A percentile compares a stretch with the other conserved stretches of the same genome.
Evolutionary conservation across 2,113 vertebrate genomes (phyloP).

Genomic region (Centropristis striata): DNA sequence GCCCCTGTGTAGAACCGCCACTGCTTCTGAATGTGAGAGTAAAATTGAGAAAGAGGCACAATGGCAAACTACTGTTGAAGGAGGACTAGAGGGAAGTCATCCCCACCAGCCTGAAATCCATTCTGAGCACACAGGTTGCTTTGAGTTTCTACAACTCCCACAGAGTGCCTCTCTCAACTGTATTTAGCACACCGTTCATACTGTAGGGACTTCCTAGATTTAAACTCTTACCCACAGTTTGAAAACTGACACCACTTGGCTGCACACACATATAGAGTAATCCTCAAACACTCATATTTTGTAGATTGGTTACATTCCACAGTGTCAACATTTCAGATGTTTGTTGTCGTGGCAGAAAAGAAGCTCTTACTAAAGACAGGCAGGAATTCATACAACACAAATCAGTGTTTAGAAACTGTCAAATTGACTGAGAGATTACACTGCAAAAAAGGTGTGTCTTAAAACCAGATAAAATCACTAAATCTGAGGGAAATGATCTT

Average conservation of each 20-base stretch:
- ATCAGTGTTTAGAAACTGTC: background rate
- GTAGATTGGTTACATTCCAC: background rate
- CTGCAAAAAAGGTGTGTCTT: too few relatives aligned
- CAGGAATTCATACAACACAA: background rate
- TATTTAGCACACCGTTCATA: background rate
- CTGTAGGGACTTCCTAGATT: background rate
- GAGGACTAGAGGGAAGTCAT: too few relatives aligned
- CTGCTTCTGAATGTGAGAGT: too few relatives aligned
- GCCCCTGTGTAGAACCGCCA: too few relatives aligned
- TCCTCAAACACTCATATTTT: background rate
- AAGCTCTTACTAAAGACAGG: background rate
- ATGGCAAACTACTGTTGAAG: too few relatives aligned
- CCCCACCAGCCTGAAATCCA: too few relatives aligned
- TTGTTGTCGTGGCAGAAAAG: background rate
- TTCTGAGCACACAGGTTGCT: too few relatives aligned
- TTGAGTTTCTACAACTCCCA: too few relatives aligned
- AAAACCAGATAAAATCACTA: too few relatives aligned
- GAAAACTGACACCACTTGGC: background rate
- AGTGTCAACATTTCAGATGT: background rate
- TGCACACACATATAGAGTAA: background rate
- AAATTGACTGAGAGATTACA: background rate
- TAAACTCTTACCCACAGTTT: background rate
- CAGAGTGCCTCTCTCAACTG: background rate
- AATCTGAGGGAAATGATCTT: too few relatives aligned
- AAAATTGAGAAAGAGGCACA: too few relatives aligned